These are phyloP conservation scores for Chrysopa pallens DNA, from an alignment of 1,140 invertebrate species.

Conservation along the genomic window DNA sequence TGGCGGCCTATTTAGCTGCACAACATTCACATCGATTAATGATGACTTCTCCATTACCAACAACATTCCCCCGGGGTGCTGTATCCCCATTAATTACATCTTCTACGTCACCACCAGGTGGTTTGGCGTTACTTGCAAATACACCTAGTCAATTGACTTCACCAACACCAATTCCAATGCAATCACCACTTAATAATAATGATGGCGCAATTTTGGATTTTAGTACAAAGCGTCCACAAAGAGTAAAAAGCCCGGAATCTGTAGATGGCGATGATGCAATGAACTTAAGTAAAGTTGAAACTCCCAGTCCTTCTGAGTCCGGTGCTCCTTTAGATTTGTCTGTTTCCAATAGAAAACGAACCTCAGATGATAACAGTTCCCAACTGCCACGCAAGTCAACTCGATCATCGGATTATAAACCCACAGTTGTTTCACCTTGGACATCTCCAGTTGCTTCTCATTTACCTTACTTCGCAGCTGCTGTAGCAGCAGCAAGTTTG, in stretches of 20 bases:
- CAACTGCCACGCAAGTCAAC: slow-evolving; percentile 43
- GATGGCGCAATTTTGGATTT: slow-evolving; percentile 53
- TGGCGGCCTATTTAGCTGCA: slow-evolving; percentile 54
- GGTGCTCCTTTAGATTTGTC: slow-evolving; percentile 67
- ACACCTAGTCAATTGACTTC: slow-evolving; percentile 24
- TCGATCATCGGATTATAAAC: slow-evolving; percentile 38
- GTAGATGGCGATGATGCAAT: slow-evolving; percentile 39
- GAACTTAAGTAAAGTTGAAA: slow-evolving; percentile 42
- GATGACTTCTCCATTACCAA: slow-evolving; percentile 51
- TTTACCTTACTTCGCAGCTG: slow-evolving; percentile 62
- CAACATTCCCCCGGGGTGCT: slow-evolving; percentile 26
- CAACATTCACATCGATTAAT: slow-evolving; percentile 53
- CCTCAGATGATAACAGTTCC: slow-evolving; percentile 40
- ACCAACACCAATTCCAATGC: slow-evolving; percentile 24
- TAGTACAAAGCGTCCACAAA: slow-evolving; percentile 41
- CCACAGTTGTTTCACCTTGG: slow-evolving; percentile 49
- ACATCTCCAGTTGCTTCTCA: slow-evolving; percentile 56
- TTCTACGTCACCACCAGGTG: slow-evolving; percentile 32
- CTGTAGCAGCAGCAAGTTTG: slow-evolving; percentile 49
- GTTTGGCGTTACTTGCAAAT: slow-evolving; percentile 17
- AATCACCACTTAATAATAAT: slow-evolving; percentile 21
- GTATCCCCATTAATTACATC: slow-evolving; percentile 40
- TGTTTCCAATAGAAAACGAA: slow-evolving; percentile 50
- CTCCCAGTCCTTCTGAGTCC: slow-evolving; percentile 27
- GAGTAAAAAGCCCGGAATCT: slow-evolving; percentile 25